A percentile compares a stretch with the other conserved stretches of the same genome.
Conservation (phyloP, 1,140 invertebrate species). For the Zaprionus camerounensis region DNA sequence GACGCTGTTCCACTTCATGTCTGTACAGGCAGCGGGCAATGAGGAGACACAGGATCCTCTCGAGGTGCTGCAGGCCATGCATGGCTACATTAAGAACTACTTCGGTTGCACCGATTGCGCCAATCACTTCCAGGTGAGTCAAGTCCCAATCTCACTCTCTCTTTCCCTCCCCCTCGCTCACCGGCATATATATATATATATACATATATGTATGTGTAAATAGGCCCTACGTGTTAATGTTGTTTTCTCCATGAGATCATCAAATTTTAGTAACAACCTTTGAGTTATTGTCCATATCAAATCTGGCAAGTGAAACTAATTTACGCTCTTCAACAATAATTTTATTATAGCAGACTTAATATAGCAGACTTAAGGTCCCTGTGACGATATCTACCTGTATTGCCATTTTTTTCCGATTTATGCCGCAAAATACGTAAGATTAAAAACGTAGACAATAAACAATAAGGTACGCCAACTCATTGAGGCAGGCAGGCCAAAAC, state of each 20-base stretch:
- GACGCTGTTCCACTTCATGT: conserved; percentile 97
- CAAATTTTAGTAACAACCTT: background rate
- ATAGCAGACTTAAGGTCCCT: background rate
- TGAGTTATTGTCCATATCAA: background rate
- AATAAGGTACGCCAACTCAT: background rate
- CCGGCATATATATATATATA: background rate
- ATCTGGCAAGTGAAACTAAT: background rate
- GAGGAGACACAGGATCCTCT: conserved; percentile 85
- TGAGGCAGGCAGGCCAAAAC: background rate
- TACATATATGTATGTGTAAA: background rate
- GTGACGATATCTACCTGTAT: background rate
- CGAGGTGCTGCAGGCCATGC: conserved; percentile 92
- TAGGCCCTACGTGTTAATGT: conserved; percentile 30
- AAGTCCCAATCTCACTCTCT: background rate
- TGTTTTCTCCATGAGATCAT: conserved; percentile 43
- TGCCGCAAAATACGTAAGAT: background rate
- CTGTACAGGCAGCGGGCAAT: conserved; percentile 89
- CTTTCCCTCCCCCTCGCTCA: background rate
- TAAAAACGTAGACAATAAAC: conserved; percentile 1
- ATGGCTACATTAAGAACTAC: conserved; percentile 95
- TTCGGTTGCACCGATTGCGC: conserved; percentile 97
- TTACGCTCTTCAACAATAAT: background rate
- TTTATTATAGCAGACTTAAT: too few species aligned
- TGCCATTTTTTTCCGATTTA: background rate
- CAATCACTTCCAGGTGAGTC: conserved; percentile 91